Evolutionary conservation across 1,140 invertebrate genomes (phyloP).

Genomic region (Drosophila ficusphila): DNA sequence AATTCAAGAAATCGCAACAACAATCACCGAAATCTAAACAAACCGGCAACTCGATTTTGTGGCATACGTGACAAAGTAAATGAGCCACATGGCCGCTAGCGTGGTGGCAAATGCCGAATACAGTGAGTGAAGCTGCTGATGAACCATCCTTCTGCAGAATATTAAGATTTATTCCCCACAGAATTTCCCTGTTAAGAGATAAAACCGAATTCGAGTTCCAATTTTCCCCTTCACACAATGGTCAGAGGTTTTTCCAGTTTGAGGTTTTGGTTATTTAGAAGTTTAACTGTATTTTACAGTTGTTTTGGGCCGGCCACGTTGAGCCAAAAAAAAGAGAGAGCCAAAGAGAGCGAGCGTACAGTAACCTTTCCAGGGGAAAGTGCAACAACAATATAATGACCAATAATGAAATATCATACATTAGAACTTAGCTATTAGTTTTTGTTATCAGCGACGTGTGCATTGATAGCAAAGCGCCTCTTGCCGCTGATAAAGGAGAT

Average conservation of each 20-base stretch:
- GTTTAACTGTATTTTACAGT: constrained; percentile 20
- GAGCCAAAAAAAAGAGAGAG: neutral
- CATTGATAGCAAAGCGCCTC: constrained; percentile 31
- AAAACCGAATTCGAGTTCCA: neutral
- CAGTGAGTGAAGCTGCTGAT: constrained; percentile 1
- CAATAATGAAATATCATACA: constrained; percentile 15
- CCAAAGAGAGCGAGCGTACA: neutral
- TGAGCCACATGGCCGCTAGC: constrained; percentile 43
- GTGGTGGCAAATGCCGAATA: constrained; percentile 24
- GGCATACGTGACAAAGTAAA: constrained; percentile 66
- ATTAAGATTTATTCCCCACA: too few species aligned
- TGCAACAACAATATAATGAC: constrained; percentile 6
- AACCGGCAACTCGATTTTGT: constrained; percentile 28
- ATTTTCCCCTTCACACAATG: neutral
- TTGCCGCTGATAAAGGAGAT: constrained; percentile 32
- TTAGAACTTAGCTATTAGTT: constrained; percentile 15
- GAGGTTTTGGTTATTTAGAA: neutral
- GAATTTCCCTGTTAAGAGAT: neutral
- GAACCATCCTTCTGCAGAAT: neutral
- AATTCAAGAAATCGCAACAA: constrained; percentile 10
- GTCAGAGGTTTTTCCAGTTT: constrained; percentile 11
- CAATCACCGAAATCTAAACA: constrained; percentile 45
- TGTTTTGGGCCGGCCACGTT: constrained; percentile 17
- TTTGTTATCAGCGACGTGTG: constrained; percentile 47
- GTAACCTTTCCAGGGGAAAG: constrained; percentile 5